Percentiles rank a stretch among this genome's conserved stretches.
Evolutionary conservation across 2,113 vertebrate genomes (phyloP).

Genomic region (Stomatorhinus ivindoensis): DNA sequence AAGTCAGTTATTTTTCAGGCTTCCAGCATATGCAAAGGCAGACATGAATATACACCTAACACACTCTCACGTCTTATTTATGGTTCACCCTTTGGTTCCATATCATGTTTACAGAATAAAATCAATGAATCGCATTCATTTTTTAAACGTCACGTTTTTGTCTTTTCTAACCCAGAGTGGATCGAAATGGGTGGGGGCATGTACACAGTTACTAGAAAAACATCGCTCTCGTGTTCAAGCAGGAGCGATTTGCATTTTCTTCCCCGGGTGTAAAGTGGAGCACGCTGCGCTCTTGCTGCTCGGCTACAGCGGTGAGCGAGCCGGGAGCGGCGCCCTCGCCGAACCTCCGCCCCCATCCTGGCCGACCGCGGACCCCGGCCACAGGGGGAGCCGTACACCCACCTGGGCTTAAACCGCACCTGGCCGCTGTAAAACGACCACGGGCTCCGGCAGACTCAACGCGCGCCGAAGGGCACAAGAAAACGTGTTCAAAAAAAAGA

Average conservation of each 20-base stretch:
- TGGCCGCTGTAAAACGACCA: neutral
- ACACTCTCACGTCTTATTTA: neutral
- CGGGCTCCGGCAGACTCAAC: neutral
- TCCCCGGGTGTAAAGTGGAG: conserved; percentile 58
- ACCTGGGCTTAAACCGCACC: neutral
- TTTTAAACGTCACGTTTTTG: neutral
- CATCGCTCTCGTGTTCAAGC: conserved; percentile 39
- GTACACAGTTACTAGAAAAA: conserved; percentile 40
- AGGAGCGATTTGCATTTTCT: conserved; percentile 50
- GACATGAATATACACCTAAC: neutral
- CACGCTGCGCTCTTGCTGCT: conserved; percentile 65
- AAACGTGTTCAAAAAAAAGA: neutral
- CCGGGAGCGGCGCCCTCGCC: conserved; percentile 68
- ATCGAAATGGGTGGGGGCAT: conserved; percentile 29
- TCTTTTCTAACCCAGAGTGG: neutral
- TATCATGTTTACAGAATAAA: neutral
- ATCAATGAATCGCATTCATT: neutral
- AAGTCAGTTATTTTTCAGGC: neutral
- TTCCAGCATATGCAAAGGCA: neutral
- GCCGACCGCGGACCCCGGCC: neutral
- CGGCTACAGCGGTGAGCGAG: conserved; percentile 49
- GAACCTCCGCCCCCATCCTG: conserved; percentile 4
- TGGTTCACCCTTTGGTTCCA: neutral
- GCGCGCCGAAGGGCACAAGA: neutral
- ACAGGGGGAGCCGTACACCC: neutral